phyloP scores from a whole-genome alignment of 2,797 vertebrate species.

The Taenioides sp. region DNA sequence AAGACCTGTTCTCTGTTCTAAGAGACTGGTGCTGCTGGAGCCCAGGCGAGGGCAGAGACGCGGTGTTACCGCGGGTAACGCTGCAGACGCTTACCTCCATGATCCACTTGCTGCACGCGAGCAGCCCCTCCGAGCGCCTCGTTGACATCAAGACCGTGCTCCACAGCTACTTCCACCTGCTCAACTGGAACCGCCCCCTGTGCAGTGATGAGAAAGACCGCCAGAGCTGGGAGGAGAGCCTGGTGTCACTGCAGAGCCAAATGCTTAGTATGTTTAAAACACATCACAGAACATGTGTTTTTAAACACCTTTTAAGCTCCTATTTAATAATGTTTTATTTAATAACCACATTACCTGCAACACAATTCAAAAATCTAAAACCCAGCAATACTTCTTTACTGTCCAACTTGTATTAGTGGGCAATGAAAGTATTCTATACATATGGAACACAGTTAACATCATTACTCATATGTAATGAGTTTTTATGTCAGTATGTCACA shows the following conservation, averaged over 20 bases:
- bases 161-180: constrained; percentile 88
- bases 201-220: constrained; percentile 57
- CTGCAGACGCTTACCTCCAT: constrained; percentile 83
- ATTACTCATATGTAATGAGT: constrained; percentile 11
- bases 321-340: background rate
- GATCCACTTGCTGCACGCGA: constrained; percentile 87
- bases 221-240: constrained; percentile 76
- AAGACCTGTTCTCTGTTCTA: constrained; percentile 85
- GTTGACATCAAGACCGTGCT: constrained; percentile 85
- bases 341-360: too few relatives aligned
- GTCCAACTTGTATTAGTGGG: background rate
- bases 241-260: constrained; percentile 83
- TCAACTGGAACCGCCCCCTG: constrained; percentile 84
- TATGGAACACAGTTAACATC: background rate
- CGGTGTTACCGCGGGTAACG: constrained; percentile 64
- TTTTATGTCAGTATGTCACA: background rate
- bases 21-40: constrained; percentile 72
- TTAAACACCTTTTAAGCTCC: background rate
- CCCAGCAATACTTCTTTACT: background rate
- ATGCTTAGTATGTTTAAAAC: constrained; percentile 86
- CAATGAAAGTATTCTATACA: background rate
- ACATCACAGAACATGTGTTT: background rate
- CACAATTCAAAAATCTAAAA: background rate
- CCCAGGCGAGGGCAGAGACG: constrained; percentile 42
- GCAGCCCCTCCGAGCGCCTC: constrained; percentile 81